Evolutionary conservation across 2,797 vertebrate species (phyloP), one percentile per base, ranked within the genome.

Genomic region (Coregonus sp.): DNA sequence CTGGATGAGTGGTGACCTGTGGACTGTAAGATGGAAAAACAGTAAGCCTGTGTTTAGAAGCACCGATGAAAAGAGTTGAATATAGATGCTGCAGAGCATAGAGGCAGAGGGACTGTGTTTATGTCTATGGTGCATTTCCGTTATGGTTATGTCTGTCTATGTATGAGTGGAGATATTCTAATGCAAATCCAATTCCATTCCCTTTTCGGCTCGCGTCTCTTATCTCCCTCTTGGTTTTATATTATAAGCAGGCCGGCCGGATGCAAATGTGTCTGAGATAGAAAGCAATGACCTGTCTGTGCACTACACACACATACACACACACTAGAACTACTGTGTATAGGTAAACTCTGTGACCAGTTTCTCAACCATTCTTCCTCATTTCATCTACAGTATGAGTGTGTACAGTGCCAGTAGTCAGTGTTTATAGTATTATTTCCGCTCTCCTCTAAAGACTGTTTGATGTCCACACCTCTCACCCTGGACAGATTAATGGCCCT

Each of bases 401-500:
- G 80, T 47, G 40, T 47, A 11, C 40, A 47, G 40, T 47, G 40
- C 40, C 2, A 47, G 40, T 47, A 47, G 4, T 83, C 70, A 75
- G 61, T 89, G 87, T 90, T 90, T 90, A 81, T 40, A 87, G 59
- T 80, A 82, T 33, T 59, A 3, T 86, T 89, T 92, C 92, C 86
- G 77, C 69, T 80, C n/a, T 63, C 35, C 75, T 82, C 65, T 76
- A 82, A 82, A 79, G 85, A 84, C 78, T 82, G 73, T 73, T 78
- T 66, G 20, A 65, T 71, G 63, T 87, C 78, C 79, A 51, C 87
- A 86, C 76, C 81, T 89, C 87, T 90, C 85, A 88, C 83, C 84
- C 82, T 80, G 65, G 78, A 84, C 83, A 89, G 90, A 84, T 76
- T 87, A 74, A 92, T 88, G 79, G 66, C 68, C 61, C 37, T 81